These are phyloP conservation scores for Heteropelma amictum DNA, from an alignment of 2,888 invertebrate genomes.

Conservation along the genomic window DNA sequence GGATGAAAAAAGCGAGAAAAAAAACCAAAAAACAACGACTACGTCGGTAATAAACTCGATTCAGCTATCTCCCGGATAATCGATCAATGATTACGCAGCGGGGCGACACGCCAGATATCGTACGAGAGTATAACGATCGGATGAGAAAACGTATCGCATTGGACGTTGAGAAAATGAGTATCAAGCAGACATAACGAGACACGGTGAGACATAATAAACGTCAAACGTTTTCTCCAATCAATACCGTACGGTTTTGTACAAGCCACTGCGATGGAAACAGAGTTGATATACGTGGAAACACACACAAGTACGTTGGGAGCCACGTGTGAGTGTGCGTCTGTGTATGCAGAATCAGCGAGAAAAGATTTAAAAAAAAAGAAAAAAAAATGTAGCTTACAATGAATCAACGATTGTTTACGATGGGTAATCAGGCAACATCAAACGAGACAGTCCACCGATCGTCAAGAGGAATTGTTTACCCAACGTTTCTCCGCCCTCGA, in stretches of 20 bases:
- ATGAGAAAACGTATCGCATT: neutral
- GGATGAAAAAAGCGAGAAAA: too few species aligned
- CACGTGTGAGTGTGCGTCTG: neutral
- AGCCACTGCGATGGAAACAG: too few species aligned
- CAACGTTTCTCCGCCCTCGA: constrained; percentile 64
- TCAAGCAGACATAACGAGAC: constrained; percentile 33
- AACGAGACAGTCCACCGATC: constrained; percentile 74
- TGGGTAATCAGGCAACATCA: constrained; percentile 78
- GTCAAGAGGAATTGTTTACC: constrained; percentile 78
- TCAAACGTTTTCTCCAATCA: constrained; percentile 52
- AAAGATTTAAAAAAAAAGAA: too few species aligned
- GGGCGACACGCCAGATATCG: too few species aligned
- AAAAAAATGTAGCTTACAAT: constrained; percentile 54
- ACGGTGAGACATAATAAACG: constrained; percentile 33
- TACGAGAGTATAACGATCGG: neutral
- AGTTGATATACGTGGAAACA: neutral
- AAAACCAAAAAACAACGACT: too few species aligned
- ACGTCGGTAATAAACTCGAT: too few species aligned
- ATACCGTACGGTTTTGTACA: constrained; percentile 11
- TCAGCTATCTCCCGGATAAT: constrained; percentile 31
- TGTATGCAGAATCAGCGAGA: constrained; percentile 1
- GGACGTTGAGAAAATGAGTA: constrained; percentile 8
- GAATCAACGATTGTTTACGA: constrained; percentile 76
- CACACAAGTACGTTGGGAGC: neutral
- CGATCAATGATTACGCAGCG: constrained; percentile 52